phyloP scores from a whole-genome alignment of 2,888 invertebrate species.

The Vesta saturnalis region DNA sequence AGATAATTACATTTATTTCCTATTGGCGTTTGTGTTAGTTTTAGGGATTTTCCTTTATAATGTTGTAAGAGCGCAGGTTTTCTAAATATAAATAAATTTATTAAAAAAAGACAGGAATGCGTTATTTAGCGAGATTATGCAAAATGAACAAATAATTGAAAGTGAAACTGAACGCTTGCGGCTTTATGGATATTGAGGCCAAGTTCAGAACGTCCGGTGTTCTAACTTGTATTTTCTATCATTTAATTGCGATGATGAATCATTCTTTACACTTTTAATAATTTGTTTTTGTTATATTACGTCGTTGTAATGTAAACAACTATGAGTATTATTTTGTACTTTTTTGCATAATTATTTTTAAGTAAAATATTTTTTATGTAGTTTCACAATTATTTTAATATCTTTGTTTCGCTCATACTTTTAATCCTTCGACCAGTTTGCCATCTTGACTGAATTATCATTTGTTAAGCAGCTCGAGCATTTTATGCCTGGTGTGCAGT shows the following conservation, averaged over 20 bases:
- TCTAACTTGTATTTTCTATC: constrained; percentile 31
- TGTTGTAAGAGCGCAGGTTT: no score
- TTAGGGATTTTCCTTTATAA: not conserved
- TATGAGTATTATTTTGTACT: not conserved
- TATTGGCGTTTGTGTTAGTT: not conserved
- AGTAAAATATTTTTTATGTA: not conserved
- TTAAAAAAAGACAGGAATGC: constrained; percentile 5
- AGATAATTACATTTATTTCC: not conserved
- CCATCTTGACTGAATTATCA: no score
- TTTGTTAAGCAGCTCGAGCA: no score
- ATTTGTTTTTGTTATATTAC: constrained; percentile 16
- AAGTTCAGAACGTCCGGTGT: constrained; percentile 56
- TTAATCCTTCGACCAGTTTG: no score
- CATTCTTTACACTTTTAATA: constrained; percentile 21
- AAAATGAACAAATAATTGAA: constrained; percentile 57
- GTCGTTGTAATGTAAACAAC: not conserved
- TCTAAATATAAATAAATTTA: no score
- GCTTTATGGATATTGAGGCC: constrained; percentile 54
- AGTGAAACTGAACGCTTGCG: constrained; percentile 54
- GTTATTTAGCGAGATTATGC: constrained; percentile 49
- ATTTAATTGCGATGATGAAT: constrained; percentile 31
- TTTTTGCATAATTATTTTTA: not conserved
- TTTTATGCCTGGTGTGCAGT: no score
- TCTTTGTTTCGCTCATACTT: no score
- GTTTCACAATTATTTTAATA: no score